phyloP scores from a whole-genome alignment of 2,113 vertebrate species.

The Xenus cinereus region DNA sequence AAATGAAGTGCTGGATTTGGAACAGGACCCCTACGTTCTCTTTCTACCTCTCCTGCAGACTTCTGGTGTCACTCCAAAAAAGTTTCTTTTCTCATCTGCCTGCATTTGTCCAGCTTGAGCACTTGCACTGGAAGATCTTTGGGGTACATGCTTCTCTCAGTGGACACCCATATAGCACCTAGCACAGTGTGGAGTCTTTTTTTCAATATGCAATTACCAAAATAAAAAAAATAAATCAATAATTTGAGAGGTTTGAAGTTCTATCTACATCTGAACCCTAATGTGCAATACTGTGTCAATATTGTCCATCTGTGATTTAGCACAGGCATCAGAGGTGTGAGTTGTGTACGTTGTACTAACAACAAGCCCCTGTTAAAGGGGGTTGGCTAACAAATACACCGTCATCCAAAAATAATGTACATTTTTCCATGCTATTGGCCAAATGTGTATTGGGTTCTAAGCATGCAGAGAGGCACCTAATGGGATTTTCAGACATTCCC shows the following conservation, averaged over 20 bases:
- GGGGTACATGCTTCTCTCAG: background rate
- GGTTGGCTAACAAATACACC: background rate
- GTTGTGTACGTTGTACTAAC: too few species aligned
- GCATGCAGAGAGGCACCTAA: background rate
- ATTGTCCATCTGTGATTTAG: background rate
- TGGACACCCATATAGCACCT: background rate
- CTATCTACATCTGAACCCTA: background rate
- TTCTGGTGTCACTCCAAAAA: background rate
- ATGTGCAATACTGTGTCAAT: accelerated
- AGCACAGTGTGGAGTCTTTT: background rate
- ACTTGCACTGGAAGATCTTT: background rate
- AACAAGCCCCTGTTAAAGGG: background rate
- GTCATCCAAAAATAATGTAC: background rate
- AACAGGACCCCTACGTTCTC: background rate
- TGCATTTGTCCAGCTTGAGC: background rate
- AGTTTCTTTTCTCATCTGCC: background rate
- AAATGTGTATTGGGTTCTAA: background rate
- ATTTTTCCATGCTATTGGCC: background rate
- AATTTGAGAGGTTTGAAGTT: background rate
- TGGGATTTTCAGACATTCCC: background rate
- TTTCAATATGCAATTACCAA: background rate
- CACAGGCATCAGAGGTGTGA: background rate
- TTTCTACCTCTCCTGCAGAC: background rate
- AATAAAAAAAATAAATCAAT: background rate
- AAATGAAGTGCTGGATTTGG: background rate